Conservation (phyloP, 2,113 vertebrate species). For the Fulmarus glacialis region DNA sequence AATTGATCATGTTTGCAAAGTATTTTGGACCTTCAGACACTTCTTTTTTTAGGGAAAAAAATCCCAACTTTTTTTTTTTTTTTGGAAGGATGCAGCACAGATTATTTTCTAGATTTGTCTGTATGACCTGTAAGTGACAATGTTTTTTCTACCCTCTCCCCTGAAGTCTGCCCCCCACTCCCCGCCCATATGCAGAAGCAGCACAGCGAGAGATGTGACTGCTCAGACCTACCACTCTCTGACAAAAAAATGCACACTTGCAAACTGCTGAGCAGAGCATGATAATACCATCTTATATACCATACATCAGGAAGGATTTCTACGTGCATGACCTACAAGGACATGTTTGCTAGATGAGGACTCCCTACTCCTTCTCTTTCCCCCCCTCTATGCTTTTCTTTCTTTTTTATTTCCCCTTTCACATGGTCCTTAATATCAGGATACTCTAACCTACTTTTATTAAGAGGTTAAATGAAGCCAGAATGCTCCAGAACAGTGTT, state of each 20-base stretch:
- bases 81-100: background rate
- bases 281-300: background rate
- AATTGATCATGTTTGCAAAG: background rate
- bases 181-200: background rate
- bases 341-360: background rate
- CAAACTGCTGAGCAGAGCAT: background rate
- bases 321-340: background rate
- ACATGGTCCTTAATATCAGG: background rate
- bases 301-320: background rate
- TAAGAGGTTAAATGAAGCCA: constrained; percentile 62
- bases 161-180: accelerated
- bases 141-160: background rate
- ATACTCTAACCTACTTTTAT: constrained; percentile 30
- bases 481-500: constrained; percentile 33
- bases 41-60: background rate
- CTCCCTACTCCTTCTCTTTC: background rate
- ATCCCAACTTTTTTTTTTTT: too few relatives aligned
- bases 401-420: background rate
- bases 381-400: background rate
- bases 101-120: background rate
- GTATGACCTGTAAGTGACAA: background rate
- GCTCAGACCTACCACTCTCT: background rate
- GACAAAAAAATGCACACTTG: background rate
- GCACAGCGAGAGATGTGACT: background rate
- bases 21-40: background rate